Evolutionary conservation across 1,140 invertebrate species (phyloP).

Genomic region (Atopsyche davidsoni): DNA sequence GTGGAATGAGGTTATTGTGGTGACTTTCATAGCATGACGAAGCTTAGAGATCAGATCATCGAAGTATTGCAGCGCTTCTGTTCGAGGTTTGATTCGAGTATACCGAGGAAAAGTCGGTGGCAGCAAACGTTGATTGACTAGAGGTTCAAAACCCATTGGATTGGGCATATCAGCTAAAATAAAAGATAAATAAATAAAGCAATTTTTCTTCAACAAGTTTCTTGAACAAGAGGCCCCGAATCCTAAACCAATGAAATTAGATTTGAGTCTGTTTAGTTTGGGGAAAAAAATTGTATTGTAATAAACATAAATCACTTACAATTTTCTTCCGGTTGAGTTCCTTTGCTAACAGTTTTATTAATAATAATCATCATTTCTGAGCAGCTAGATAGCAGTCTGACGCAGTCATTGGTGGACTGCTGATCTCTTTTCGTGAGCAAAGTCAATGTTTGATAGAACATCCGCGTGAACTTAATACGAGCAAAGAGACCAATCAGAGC

Average conservation of each 20-base stretch:
- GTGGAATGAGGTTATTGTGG: slow-evolving; percentile 72
- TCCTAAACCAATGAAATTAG: no score
- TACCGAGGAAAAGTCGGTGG: slow-evolving; percentile 98
- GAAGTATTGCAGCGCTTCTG: slow-evolving; percentile 80
- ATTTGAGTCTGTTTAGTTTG: no score
- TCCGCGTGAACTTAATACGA: slow-evolving; percentile 77
- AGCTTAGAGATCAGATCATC: slow-evolving; percentile 74
- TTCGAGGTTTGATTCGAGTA: slow-evolving; percentile 82
- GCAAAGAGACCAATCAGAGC: slow-evolving; percentile 65
- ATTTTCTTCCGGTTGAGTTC: slow-evolving; percentile 65
- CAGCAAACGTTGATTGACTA: slow-evolving; percentile 88
- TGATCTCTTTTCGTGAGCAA: slow-evolving; percentile 53
- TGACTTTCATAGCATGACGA: slow-evolving; percentile 77
- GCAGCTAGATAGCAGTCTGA: slow-evolving; percentile 55
- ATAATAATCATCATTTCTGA: slow-evolving; percentile 75
- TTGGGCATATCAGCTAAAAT: slow-evolving; percentile 51
- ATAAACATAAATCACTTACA: slow-evolving; percentile 58
- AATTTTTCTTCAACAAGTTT: no score
- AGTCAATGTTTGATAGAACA: slow-evolving; percentile 76
- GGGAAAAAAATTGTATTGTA: neutral
- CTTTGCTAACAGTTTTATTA: slow-evolving; percentile 67
- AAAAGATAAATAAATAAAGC: slow-evolving; percentile 22
- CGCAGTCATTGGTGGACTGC: slow-evolving; percentile 42
- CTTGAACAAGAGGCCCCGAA: no score
- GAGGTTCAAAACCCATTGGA: slow-evolving; percentile 87